These are phyloP conservation scores for Catonia carolina DNA, from an alignment of 2,888 invertebrate genomes.

Conservation along the genomic window DNA sequence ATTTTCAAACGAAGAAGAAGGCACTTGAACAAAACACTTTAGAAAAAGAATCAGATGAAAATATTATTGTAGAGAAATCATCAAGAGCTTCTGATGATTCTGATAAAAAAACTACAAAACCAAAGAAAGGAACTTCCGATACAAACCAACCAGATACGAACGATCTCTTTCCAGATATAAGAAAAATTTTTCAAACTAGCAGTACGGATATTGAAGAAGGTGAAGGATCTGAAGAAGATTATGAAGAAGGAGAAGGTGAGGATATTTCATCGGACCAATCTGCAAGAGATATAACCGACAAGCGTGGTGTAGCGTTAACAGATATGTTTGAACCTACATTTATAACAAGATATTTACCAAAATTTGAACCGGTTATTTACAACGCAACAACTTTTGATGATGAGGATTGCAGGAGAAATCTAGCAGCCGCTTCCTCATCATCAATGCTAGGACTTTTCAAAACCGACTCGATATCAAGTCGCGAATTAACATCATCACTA, in stretches of 20 bases:
- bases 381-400: not conserved
- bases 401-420: not conserved
- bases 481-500: not conserved
- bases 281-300: not conserved
- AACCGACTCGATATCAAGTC: not conserved
- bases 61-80: too few species aligned
- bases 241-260: not conserved
- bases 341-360: not conserved
- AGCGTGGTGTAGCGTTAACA: not conserved
- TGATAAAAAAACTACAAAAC: too few species aligned
- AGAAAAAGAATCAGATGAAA: too few species aligned
- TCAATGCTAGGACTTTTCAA: not conserved
- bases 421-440: not conserved
- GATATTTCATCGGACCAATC: not conserved
- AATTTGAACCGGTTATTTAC: not conserved
- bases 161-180: too few species aligned
- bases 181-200: too few species aligned
- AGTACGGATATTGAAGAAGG: too few species aligned
- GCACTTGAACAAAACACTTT: too few species aligned
- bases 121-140: too few species aligned
- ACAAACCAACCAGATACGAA: too few species aligned
- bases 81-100: too few species aligned
- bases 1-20: too few species aligned
- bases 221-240: not conserved
- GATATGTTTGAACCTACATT: not conserved